Percentiles rank a stretch among this genome's conserved stretches.
phyloP scores from a whole-genome alignment of 2,888 invertebrate species.

The Drepanosiphum platanoidis region DNA sequence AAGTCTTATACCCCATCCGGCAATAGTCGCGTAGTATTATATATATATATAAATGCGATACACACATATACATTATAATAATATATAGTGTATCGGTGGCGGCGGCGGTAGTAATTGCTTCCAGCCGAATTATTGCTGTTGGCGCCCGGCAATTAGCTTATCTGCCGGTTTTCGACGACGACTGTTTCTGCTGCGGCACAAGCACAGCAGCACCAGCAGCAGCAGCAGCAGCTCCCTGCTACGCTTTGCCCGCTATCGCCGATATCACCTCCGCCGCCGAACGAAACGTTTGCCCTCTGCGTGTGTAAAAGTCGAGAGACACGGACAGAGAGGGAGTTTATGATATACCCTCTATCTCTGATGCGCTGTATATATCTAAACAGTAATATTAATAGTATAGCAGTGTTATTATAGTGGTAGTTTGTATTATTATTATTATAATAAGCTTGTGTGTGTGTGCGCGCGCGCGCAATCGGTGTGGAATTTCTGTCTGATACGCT shows the following conservation, averaged over 20 bases:
- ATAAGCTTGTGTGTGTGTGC: background rate
- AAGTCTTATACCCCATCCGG: background rate
- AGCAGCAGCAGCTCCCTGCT: background rate
- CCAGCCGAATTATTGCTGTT: conserved; percentile 61
- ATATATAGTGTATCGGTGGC: background rate
- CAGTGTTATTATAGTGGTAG: background rate
- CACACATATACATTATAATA: background rate
- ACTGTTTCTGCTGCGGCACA: background rate
- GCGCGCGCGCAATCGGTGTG: conserved; percentile 1
- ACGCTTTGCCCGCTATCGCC: conserved; percentile 14
- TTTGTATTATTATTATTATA: background rate
- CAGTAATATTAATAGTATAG: conserved; percentile 1
- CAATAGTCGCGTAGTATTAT: background rate
- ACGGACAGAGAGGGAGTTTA: background rate
- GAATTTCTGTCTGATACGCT: conserved; percentile 52
- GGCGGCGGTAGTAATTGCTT: conserved; percentile 38
- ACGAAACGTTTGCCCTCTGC: background rate
- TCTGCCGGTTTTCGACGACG: conserved; percentile 46
- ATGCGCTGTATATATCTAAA: background rate
- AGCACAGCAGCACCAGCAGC: background rate
- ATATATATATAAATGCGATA: background rate
- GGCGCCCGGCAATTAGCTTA: conserved; percentile 60
- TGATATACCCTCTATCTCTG: too few species aligned
- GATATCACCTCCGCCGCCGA: conserved; percentile 3
- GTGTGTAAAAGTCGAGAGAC: background rate